A percentile compares a stretch with the other conserved stretches of the same genome.
These are phyloP conservation scores for Calidris pygmaea DNA, from an alignment of 2,113 vertebrate genomes.

Conservation along the genomic window DNA sequence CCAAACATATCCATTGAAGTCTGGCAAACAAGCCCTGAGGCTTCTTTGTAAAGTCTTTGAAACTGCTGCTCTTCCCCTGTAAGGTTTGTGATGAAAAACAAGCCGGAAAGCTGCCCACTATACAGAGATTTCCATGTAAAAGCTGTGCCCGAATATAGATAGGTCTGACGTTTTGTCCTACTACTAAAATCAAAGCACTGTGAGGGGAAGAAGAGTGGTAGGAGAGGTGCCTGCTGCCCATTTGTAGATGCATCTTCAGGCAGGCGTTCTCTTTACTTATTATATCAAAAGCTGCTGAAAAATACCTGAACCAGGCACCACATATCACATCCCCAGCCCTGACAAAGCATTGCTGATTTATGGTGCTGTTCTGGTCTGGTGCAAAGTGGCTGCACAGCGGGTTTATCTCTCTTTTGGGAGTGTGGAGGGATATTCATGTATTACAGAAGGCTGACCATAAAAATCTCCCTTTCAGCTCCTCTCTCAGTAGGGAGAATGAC, in stretches of 20 bases:
- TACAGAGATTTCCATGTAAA: background rate
- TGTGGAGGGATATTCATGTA: background rate
- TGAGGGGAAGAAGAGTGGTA: background rate
- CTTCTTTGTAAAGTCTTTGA: constrained; percentile 46
- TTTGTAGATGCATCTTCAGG: background rate
- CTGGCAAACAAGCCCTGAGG: constrained; percentile 30
- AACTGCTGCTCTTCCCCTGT: constrained; percentile 5
- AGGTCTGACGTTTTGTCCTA: background rate
- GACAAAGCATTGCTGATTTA: background rate
- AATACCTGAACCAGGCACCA: background rate
- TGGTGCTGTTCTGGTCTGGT: background rate
- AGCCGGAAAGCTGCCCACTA: background rate
- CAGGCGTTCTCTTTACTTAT: background rate
- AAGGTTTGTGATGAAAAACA: constrained; percentile 18
- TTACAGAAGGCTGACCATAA: background rate
- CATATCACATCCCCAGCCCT: background rate
- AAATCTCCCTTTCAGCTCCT: background rate
- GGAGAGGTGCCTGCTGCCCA: background rate
- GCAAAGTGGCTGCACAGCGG: background rate
- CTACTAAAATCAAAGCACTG: background rate
- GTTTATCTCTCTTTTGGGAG: background rate
- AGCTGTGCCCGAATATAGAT: background rate
- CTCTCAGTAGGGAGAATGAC: background rate
- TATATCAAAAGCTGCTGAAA: background rate
- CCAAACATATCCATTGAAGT: constrained; percentile 13